Evolutionary conservation across 2,113 vertebrate genomes (phyloP).

Genomic region (Notarius quadriscutis): DNA sequence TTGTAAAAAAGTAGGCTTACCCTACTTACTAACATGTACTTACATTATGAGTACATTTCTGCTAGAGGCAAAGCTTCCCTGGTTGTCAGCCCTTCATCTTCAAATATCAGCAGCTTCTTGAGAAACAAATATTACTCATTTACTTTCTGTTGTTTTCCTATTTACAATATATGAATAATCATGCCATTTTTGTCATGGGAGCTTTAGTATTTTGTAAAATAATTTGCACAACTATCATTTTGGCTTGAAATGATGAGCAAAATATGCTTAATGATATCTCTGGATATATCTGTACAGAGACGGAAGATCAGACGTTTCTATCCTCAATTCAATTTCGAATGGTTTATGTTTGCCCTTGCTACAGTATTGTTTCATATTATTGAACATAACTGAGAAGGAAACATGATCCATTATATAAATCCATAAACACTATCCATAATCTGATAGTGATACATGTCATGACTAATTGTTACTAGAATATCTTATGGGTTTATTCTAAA

Average conservation of each 20-base stretch:
- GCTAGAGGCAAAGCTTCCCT: not conserved
- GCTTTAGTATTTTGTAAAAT: not conserved
- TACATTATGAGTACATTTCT: constrained; percentile 1
- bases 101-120: constrained; percentile 1
- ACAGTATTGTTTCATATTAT: constrained; percentile 6
- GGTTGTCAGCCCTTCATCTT: not conserved
- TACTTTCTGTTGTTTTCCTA: not conserved
- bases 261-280: not conserved
- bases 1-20: not conserved
- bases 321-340: not conserved
- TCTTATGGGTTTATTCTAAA: constrained; percentile 5
- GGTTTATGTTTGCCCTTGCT: constrained; percentile 21
- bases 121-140: not conserved
- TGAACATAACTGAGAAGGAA: constrained; percentile 25
- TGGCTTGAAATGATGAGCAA: not conserved
- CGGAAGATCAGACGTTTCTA: not conserved
- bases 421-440: constrained; percentile 26
- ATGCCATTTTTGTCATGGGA: not conserved
- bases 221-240: not conserved
- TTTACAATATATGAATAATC: not conserved
- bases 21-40: not conserved
- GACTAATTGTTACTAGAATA: constrained; percentile 11
- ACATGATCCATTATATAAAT: constrained; percentile 12
- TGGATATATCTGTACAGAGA: not conserved
- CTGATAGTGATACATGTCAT: constrained; percentile 12